These are phyloP conservation scores for Conus ventricosus DNA, from an alignment of 1,140 invertebrate species.

Conservation along the genomic window DNA sequence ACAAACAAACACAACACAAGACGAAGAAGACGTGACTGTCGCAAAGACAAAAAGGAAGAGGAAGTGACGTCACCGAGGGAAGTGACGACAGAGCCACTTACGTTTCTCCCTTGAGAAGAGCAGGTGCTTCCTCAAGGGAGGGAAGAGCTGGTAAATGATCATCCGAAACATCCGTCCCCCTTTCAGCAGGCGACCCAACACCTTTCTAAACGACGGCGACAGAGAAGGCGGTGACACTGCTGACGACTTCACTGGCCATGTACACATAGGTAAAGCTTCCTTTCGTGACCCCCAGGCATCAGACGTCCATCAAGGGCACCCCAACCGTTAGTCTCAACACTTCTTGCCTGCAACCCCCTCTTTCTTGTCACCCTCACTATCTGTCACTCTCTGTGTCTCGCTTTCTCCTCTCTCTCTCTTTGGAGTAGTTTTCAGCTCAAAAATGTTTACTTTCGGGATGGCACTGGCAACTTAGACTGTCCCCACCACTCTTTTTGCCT, in stretches of 20 bases:
- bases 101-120: conserved; percentile 63
- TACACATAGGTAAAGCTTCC: conserved; percentile 29
- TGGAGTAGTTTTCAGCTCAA: too few relatives aligned
- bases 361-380: too few relatives aligned
- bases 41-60: background rate
- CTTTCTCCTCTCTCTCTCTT: too few relatives aligned
- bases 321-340: too few relatives aligned
- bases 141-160: conserved; percentile 66
- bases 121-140: conserved; percentile 62
- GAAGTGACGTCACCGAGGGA: too few relatives aligned
- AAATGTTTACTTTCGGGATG: too few relatives aligned
- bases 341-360: too few relatives aligned
- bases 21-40: too few relatives aligned
- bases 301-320: background rate
- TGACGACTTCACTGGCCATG: conserved; percentile 36
- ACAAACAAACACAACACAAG: too few relatives aligned
- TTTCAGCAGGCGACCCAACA: conserved; percentile 42
- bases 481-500: too few relatives aligned
- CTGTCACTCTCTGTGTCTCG: too few relatives aligned
- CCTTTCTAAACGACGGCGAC: conserved; percentile 11
- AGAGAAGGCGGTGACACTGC: background rate
- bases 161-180: conserved; percentile 66
- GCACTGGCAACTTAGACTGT: too few relatives aligned
- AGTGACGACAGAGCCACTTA: conserved; percentile 43
- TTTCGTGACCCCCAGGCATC: background rate